phyloP scores from a whole-genome alignment of 2,113 vertebrate species.

The Saguinus midas region DNA sequence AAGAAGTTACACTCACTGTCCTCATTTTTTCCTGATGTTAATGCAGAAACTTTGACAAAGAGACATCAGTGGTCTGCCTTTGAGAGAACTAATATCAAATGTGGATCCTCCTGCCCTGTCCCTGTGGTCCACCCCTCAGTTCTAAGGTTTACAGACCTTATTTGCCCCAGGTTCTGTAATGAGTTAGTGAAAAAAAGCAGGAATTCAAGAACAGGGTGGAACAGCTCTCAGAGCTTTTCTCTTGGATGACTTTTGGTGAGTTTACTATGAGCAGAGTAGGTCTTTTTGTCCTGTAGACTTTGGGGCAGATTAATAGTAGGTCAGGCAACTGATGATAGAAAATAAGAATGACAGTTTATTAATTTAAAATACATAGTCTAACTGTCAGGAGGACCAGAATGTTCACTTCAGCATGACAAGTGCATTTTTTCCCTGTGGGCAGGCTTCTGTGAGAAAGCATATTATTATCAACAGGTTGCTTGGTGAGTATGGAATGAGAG shows the following conservation, averaged over 20 bases:
- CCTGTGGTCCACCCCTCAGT: accelerated
- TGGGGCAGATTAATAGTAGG: not conserved
- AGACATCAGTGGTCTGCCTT: not conserved
- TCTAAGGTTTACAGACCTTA: not conserved
- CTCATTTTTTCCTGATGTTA: constrained; percentile 2
- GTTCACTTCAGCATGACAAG: not conserved
- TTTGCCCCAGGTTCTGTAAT: not conserved
- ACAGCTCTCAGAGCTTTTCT: not conserved
- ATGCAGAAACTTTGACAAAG: not conserved
- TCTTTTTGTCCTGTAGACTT: not conserved
- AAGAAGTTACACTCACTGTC: not conserved
- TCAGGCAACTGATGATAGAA: not conserved
- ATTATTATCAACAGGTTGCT: constrained; percentile 25
- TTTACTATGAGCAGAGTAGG: not conserved
- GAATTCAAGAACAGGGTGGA: not conserved
- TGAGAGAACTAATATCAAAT: not conserved
- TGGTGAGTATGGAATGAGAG: constrained; percentile 23
- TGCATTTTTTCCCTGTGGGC: not conserved
- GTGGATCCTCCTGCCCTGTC: too few relatives aligned
- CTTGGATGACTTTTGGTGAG: not conserved
- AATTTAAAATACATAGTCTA: not conserved
- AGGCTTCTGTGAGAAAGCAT: constrained; percentile 31
- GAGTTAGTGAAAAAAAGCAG: not conserved
- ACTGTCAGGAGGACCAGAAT: constrained; percentile 11
- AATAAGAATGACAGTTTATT: constrained; percentile 8